A percentile compares a stretch with the other conserved stretches of the same genome.
Conservation (phyloP, 2,113 vertebrate species). For the Odocoileus virginianus region DNA sequence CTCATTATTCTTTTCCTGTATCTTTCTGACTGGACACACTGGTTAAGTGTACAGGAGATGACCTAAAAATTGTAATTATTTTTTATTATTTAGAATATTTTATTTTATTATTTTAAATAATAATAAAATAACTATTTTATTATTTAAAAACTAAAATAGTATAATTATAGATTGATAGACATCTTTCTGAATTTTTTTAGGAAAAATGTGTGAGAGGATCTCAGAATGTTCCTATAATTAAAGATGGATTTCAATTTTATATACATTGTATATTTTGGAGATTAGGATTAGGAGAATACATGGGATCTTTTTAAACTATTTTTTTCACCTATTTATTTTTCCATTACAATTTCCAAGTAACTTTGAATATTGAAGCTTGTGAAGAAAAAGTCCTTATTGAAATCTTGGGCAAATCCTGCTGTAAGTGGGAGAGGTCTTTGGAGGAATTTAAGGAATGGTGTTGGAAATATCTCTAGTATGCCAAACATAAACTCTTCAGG, state of each 20-base stretch:
- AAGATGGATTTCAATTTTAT: not conserved
- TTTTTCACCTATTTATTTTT: conserved; percentile 50
- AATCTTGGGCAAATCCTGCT: conserved; percentile 75
- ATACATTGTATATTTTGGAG: not conserved
- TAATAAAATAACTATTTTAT: not conserved
- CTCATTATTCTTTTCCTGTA: not conserved
- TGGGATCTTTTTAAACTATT: not conserved
- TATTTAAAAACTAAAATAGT: not conserved
- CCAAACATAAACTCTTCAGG: conserved; percentile 77
- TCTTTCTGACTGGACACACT: not conserved
- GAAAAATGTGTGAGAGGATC: not conserved
- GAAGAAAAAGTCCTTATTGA: conserved; percentile 80
- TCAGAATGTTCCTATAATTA: conserved; percentile 32
- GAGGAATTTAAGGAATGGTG: conserved; percentile 86
- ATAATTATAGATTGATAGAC: not conserved
- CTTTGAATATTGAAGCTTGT: conserved; percentile 37
- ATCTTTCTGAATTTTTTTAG: not conserved
- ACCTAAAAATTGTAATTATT: not conserved
- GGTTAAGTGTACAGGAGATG: not conserved
- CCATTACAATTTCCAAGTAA: conserved; percentile 39
- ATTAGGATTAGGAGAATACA: not conserved
- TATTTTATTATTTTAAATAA: not conserved
- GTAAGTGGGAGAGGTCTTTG: conserved; percentile 80
- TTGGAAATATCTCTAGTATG: conserved; percentile 77
- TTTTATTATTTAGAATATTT: not conserved